Conservation (phyloP, 2,888 invertebrate species). For the Andrena haemorrhoa region DNA sequence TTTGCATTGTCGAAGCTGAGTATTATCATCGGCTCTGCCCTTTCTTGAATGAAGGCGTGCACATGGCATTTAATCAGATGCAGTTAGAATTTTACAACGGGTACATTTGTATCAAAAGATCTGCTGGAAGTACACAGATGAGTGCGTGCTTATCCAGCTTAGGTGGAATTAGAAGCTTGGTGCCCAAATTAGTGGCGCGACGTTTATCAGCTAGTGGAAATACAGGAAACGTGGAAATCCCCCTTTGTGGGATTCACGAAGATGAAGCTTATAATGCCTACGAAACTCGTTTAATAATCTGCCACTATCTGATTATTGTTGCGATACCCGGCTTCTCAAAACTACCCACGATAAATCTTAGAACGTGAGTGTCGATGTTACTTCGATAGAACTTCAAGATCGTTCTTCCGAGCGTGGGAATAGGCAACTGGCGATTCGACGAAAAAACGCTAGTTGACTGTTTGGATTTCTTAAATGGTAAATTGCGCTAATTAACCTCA, state of each 20-base stretch:
- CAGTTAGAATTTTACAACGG: not conserved
- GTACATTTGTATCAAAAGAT: not conserved
- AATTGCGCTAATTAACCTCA: conserved; percentile 59
- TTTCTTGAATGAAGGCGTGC: no score
- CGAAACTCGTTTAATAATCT: no score
- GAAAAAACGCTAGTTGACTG: conserved; percentile 12
- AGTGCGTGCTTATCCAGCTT: not conserved
- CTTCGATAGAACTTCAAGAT: not conserved
- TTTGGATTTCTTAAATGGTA: conserved; percentile 58
- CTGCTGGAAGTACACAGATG: not conserved
- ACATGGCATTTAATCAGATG: not conserved
- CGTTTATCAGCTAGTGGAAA: not conserved
- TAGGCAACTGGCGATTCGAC: not conserved
- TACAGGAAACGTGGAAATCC: not conserved
- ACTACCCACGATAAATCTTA: not conserved
- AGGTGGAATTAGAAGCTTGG: not conserved
- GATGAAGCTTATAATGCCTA: not conserved
- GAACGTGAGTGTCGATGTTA: not conserved
- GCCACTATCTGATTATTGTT: no score
- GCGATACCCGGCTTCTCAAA: not conserved
- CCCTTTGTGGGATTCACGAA: not conserved
- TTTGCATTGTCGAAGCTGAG: not conserved
- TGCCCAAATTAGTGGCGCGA: not conserved
- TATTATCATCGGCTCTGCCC: no score
- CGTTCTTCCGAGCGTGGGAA: not conserved